phyloP scores from a whole-genome alignment of 2,113 vertebrate species.

The Cranoglanis bouderius region DNA sequence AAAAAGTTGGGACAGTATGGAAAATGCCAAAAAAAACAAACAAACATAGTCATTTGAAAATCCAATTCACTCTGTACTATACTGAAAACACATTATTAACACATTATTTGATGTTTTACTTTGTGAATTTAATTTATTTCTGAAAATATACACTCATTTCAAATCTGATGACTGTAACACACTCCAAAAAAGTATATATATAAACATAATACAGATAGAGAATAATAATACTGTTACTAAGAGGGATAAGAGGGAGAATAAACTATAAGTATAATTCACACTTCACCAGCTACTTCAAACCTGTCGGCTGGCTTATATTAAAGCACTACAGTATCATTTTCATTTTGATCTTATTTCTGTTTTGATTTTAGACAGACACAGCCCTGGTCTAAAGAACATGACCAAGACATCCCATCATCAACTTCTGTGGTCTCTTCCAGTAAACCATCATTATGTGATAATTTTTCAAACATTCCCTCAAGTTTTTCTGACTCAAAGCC shows the following conservation, averaged over 20 bases:
- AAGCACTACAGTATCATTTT: background rate
- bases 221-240: background rate
- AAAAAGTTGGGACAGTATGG: too few relatives aligned
- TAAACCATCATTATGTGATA: slow-evolving; percentile 27
- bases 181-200: too few relatives aligned
- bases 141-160: too few relatives aligned
- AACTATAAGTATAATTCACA: background rate
- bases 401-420: background rate
- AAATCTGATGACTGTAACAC: too few relatives aligned
- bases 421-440: background rate
- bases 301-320: background rate
- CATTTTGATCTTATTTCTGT: background rate
- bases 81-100: too few relatives aligned
- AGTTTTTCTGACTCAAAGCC: background rate
- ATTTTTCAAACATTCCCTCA: background rate
- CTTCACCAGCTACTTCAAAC: background rate
- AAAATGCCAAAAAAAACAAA: too few relatives aligned
- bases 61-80: too few relatives aligned
- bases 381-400: slow-evolving; percentile 15
- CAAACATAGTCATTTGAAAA: too few relatives aligned
- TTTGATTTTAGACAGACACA: slow-evolving; percentile 25
- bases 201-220: background rate
- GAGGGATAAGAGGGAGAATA: background rate
- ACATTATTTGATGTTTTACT: too few relatives aligned
- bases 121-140: too few relatives aligned